A percentile compares a stretch with the other conserved stretches of the same genome.
These are phyloP conservation scores for Gyrodactylus bullatarudis DNA, from an alignment of 1,140 invertebrate species.

Conservation along the genomic window DNA sequence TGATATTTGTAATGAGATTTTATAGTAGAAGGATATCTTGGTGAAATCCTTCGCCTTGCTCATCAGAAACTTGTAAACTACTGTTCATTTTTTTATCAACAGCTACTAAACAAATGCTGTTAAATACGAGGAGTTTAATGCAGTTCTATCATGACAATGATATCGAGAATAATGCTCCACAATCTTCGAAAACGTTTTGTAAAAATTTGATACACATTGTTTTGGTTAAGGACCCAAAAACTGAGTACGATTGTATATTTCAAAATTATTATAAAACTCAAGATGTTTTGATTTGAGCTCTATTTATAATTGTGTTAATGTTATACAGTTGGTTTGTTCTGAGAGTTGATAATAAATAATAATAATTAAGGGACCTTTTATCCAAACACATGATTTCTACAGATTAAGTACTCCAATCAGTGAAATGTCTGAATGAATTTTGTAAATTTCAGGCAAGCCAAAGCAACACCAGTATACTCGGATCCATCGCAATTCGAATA, in stretches of 20 bases:
- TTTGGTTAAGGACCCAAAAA: not conserved
- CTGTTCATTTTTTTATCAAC: not conserved
- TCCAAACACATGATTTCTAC: not conserved
- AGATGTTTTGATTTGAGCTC: too few species aligned
- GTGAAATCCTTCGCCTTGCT: too few species aligned
- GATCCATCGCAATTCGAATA: not conserved
- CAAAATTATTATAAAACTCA: not conserved
- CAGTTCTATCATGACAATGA: not conserved
- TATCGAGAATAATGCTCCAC: not conserved
- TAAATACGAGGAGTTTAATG: not conserved
- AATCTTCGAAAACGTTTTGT: conserved; percentile 2
- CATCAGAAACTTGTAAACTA: not conserved
- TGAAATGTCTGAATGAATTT: not conserved
- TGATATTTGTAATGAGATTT: not conserved
- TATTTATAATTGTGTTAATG: too few species aligned
- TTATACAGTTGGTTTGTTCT: too few species aligned
- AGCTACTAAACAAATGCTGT: not conserved
- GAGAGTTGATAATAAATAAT: too few species aligned
- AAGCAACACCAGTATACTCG: not conserved
- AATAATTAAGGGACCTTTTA: not conserved
- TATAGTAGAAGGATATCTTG: too few species aligned
- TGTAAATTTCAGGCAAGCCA: not conserved
- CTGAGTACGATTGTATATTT: not conserved
- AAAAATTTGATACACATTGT: not conserved
- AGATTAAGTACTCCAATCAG: not conserved